Conservation (phyloP, 2,797 vertebrate genomes). For the Manis javanica region DNA sequence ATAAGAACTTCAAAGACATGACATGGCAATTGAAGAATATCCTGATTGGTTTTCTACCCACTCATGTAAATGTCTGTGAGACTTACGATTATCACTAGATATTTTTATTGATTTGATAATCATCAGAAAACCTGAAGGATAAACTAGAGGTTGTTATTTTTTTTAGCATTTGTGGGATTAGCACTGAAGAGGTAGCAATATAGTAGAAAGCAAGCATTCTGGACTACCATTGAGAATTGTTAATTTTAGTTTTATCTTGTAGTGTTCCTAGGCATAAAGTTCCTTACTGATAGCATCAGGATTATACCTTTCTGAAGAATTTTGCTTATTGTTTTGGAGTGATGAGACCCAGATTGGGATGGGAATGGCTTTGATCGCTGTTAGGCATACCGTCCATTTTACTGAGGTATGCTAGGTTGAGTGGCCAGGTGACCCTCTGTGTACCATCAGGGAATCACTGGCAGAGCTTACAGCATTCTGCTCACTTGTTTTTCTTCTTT, state of each 20-base stretch:
- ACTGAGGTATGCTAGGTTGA: background rate
- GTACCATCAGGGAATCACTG: background rate
- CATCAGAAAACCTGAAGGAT: slow-evolving; percentile 12
- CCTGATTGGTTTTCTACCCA: background rate
- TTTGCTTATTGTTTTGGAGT: background rate
- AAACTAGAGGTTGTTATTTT: background rate
- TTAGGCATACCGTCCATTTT: background rate
- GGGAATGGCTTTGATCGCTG: background rate
- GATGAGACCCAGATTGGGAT: background rate
- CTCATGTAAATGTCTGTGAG: background rate
- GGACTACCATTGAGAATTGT: background rate
- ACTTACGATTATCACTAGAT: slow-evolving; percentile 38
- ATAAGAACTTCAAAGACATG: background rate
- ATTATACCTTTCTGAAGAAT: slow-evolving; percentile 40
- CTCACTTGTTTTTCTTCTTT: background rate
- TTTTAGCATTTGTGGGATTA: slow-evolving; percentile 40
- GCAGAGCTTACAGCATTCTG: background rate
- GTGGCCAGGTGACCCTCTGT: too few species aligned
- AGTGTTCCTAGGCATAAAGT: slow-evolving; percentile 20
- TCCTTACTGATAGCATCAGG: background rate
- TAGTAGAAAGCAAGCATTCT: slow-evolving; percentile 7
- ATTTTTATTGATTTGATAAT: slow-evolving; percentile 41
- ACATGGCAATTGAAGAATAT: background rate
- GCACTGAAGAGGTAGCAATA: background rate
- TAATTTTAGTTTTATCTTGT: slow-evolving; percentile 49